Evolutionary conservation across 64 coral and sea anemone species (phyloP), one percentile per base, ranked within the genome.

Genomic region (Exaiptasia diaphana): DNA sequence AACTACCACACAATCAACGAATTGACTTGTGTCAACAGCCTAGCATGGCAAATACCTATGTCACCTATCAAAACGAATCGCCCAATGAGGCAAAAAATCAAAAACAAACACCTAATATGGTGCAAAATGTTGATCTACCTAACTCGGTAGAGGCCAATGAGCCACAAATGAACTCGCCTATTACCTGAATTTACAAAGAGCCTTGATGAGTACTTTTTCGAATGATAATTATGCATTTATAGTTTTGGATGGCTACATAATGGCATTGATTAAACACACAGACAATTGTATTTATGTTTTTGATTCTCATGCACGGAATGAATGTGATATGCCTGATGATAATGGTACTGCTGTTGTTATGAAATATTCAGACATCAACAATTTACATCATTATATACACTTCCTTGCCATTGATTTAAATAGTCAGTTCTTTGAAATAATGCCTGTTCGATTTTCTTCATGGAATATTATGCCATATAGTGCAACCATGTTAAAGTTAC

Each of bases 151-250:
- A 67, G 25, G 63, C 63, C 26, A 67, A 36, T 70, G 67, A 70
- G 67, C 67, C 67, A 70, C 67, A 70, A 70, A 38, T 37, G 40
- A 37, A 70, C 67, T 70, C 67, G 40, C 67, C 40, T 70, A 37
- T 70, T 43, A 70, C 39, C 31, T 70, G 12, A 22, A 37, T 70
- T 70, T 70, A 70, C 67, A 70, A 70, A 70, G 31, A 15, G 67
- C 67, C 67, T 70, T 70, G 67, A 70, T 70, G 67, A 70, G 40
- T 70, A 70, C 67, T 70, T 70, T 70, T 40, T 38, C 32, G 35
- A 70, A 37, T 70, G 67, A 70, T 38, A 70, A 70, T 15, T 70
- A 36, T 29, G 1, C 60, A 2, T 64, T 64, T 64, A 64, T 64
- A 64, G 26, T 25, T 32, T 34, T 64, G 14, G 29, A 70, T 70